phyloP scores from a whole-genome alignment of 2,113 vertebrate genomes.

The Oryzias javanicus region DNA sequence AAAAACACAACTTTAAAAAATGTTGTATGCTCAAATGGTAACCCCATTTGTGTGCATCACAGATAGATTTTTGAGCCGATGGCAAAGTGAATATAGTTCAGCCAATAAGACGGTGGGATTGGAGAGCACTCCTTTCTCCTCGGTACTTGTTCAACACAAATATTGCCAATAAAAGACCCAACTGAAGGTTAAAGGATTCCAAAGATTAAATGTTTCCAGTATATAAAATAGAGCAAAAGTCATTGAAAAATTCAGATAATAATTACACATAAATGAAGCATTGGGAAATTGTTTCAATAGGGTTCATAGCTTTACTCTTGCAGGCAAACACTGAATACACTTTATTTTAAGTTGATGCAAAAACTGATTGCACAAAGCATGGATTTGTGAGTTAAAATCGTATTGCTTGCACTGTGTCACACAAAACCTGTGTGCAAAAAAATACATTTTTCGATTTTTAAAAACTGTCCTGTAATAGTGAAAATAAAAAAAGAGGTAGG shows the following conservation, averaged over 20 bases:
- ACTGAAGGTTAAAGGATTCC: conserved; percentile 66
- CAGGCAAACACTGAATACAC: conserved; percentile 75
- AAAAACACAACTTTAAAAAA: conserved; percentile 41
- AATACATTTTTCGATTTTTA: conserved; percentile 16
- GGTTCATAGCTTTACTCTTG: conserved; percentile 85
- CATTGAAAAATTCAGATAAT: conserved; percentile 46
- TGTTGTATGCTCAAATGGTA: conserved; percentile 46
- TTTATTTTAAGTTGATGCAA: conserved; percentile 59
- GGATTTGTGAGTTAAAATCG: conserved; percentile 10
- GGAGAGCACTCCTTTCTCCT: conserved; percentile 77
- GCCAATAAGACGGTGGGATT: conserved; percentile 83
- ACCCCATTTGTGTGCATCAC: conserved; percentile 3
- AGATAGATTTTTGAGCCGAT: conserved; percentile 57
- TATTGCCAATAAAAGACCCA: conserved; percentile 61
- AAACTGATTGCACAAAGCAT: conserved; percentile 74
- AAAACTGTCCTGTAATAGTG: background rate
- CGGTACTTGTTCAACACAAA: conserved; percentile 68
- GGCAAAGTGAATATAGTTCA: conserved; percentile 73
- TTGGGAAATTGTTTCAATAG: conserved; percentile 80
- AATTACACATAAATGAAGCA: conserved; percentile 56
- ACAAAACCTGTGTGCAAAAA: conserved; percentile 45
- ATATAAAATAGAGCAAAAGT: conserved; percentile 51
- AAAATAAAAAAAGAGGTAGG: no score
- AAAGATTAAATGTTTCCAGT: conserved; percentile 66
- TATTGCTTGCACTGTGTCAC: conserved; percentile 58